Evolutionary conservation across 1,140 invertebrate species (phyloP), one percentile per base, ranked within the genome.

Genomic region (Apis dorsata): DNA sequence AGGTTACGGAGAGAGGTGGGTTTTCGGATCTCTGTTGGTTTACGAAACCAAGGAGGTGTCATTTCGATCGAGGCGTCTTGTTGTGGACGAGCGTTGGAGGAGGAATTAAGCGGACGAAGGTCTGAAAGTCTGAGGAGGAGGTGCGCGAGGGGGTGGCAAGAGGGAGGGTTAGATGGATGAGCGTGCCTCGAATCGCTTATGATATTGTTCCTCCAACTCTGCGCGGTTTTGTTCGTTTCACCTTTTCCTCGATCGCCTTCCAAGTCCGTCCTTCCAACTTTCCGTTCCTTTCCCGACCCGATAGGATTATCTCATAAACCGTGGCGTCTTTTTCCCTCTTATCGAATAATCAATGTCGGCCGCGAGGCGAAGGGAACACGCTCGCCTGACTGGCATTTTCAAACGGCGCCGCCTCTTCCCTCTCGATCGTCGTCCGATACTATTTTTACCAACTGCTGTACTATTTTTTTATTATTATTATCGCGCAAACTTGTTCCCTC

Each of bases 131-230:
- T 3, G 53, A 59, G 34, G 55, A 53, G 68, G 83, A 78, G 85
- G 53, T 84, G 84, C 84, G 80, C 88, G 81, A 86, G 65, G 4
- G 2, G 55, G 7, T 34, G 34, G 34, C 0, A 3, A 34, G 34
- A 34, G 66, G 82, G 74, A 84, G 68, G 70, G 81, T 53, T 72
- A 73, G 83, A 72, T 72, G 24, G 76, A 65, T 62, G 78, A 85
- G 83, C 89, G 90, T 91, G 90, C 87, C 74, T 86, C 81, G 90
- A 90, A 91, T 91, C 86, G 88, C 88, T 91, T 90, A 90, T 88
- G 87, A 91, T 89, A 88, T 89, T 90, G 88, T 89, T 87, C 85
- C 79, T 80, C 53, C 76, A 28, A 21, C 75, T 60, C 65, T 44
- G 4, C 53, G 59, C 71, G 63, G 59, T 65, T 63, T 49, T 51